Evolutionary conservation across 1,140 invertebrate species (phyloP).

Genomic region (Heliothis virescens): DNA sequence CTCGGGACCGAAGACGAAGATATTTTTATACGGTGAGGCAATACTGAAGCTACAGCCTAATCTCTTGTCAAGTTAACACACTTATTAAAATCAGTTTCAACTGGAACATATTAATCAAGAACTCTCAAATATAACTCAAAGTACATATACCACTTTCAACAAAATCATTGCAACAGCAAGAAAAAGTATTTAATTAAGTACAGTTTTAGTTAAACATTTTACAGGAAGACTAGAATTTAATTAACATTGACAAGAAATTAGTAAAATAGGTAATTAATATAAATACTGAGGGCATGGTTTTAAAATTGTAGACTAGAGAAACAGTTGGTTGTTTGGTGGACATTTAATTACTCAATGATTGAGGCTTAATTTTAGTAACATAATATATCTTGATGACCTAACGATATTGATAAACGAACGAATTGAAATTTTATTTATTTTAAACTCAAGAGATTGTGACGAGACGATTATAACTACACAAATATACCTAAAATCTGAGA

Average conservation of each 20-base stretch:
- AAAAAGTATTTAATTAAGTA: too few species aligned
- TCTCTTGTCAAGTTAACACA: conserved; percentile 38
- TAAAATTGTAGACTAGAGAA: conserved; percentile 20
- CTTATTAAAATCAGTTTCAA: too few species aligned
- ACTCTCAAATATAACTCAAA: background rate
- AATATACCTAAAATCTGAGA: too few species aligned
- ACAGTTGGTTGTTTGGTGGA: conserved; percentile 23
- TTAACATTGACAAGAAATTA: conserved; percentile 37
- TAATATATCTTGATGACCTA: background rate
- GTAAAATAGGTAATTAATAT: conserved; percentile 10
- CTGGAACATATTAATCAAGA: background rate
- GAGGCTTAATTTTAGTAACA: background rate
- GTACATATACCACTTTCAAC: too few species aligned
- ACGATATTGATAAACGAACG: too few species aligned
- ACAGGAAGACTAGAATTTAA: background rate
- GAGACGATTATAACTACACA: too few species aligned
- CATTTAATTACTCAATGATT: background rate
- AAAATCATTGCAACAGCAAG: too few species aligned
- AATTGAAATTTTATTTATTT: background rate
- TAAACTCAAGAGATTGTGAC: too few species aligned
- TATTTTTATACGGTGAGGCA: conserved; percentile 62
- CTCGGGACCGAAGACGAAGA: conserved; percentile 66
- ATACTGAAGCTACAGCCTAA: conserved; percentile 60
- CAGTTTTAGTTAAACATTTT: too few species aligned
- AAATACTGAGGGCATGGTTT: conserved; percentile 46